phyloP scores from a whole-genome alignment of 2,113 vertebrate genomes.

The Cyphomyrus plagiostoma region DNA sequence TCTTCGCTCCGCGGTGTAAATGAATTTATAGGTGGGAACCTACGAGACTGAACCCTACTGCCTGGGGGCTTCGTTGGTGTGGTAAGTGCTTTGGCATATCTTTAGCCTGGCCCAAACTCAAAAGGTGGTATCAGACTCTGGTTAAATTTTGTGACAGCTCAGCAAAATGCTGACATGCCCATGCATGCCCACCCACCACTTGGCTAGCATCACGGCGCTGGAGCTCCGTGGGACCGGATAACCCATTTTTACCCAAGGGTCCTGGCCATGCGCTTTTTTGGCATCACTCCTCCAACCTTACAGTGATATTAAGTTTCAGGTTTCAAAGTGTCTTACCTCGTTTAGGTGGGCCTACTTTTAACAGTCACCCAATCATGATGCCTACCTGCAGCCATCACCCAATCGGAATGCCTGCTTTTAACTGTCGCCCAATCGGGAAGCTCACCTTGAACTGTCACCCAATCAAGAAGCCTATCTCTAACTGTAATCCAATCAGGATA shows the following conservation, averaged over 20 bases:
- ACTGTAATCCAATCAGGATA: not conserved
- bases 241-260: not conserved
- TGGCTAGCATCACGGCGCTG: constrained; percentile 26
- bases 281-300: constrained; percentile 10
- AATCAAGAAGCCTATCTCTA: not conserved
- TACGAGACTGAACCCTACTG: not conserved
- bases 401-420: not conserved
- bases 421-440: not conserved
- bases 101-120: constrained; percentile 17
- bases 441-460: not conserved
- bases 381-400: not conserved
- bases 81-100: not conserved
- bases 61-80: not conserved
- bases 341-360: not conserved
- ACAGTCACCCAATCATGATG: not conserved
- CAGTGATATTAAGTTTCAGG: not conserved
- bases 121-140: constrained; percentile 26
- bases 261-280: constrained; percentile 26
- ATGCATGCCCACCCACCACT: constrained; percentile 35
- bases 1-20: not conserved
- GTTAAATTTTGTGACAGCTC: constrained; percentile 1
- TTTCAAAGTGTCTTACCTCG: not conserved
- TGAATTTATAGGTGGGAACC: not conserved
- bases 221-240: constrained; percentile 21
- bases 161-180: constrained; percentile 20